A percentile compares a stretch with the other conserved stretches of the same genome.
These are phyloP conservation scores for Caenorhabditis sp. DNA, from an alignment of 2,888 invertebrate species.

Conservation along the genomic window DNA sequence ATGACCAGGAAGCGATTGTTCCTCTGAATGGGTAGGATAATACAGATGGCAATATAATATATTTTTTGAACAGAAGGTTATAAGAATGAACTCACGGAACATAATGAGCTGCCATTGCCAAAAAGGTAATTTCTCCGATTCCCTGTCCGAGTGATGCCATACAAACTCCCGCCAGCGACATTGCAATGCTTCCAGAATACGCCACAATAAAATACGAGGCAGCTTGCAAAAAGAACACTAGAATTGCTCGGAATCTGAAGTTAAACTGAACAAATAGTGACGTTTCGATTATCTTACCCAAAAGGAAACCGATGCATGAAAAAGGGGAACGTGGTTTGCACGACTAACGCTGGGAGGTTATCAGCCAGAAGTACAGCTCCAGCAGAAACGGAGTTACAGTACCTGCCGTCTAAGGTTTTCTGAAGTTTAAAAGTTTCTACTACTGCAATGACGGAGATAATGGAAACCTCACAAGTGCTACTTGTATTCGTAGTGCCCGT, in stretches of 20 bases:
- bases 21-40: too few species aligned
- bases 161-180: slow-evolving; percentile 86
- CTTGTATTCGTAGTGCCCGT: slow-evolving; percentile 18
- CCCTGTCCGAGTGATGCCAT: slow-evolving; percentile 89
- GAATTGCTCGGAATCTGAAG: slow-evolving; percentile 75
- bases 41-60: too few species aligned
- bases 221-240: slow-evolving; percentile 75
- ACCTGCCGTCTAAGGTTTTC: slow-evolving; percentile 40
- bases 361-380: slow-evolving; percentile 89
- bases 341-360: slow-evolving; percentile 88
- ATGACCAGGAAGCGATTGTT: slow-evolving; percentile 91
- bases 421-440: slow-evolving; percentile 26
- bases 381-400: slow-evolving; percentile 68
- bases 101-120: slow-evolving; percentile 89
- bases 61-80: neutral
- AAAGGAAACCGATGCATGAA: slow-evolving; percentile 84
- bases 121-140: slow-evolving; percentile 90
- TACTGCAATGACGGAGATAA: neutral
- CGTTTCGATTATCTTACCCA: slow-evolving; percentile 77
- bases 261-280: neutral
- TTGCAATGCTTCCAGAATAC: slow-evolving; percentile 73
- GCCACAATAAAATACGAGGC: slow-evolving; percentile 81
- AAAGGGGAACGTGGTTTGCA: slow-evolving; percentile 89
- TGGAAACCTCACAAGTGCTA: slow-evolving; percentile 61
- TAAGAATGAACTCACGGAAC: slow-evolving; percentile 85